Percentiles rank a stretch among this genome's conserved stretches.
phyloP scores from a whole-genome alignment of 2,797 vertebrate genomes.

The Helarctos malayanus region DNA sequence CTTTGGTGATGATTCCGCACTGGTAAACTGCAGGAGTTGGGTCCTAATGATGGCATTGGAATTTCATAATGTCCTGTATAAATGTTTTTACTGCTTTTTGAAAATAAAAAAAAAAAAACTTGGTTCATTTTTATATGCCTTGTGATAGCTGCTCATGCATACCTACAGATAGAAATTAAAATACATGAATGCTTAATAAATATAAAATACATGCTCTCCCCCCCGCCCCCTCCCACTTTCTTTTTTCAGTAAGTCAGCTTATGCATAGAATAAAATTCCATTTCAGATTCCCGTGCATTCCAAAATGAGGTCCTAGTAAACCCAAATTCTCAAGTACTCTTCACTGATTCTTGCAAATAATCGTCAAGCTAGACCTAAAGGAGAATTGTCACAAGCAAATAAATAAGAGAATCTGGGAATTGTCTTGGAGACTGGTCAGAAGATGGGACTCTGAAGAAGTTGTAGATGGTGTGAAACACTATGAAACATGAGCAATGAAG shows the following conservation, averaged over 20 bases:
- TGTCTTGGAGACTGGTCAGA: not conserved
- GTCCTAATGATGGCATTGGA: conserved; percentile 78
- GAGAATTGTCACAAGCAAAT: not conserved
- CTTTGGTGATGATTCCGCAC: not conserved
- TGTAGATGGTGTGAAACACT: not conserved
- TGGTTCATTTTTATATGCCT: conserved; percentile 69
- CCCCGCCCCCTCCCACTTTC: not conserved
- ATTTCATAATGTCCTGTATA: conserved; percentile 72
- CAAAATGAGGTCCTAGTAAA: conserved; percentile 18
- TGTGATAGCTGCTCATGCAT: conserved; percentile 69
- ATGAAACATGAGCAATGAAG: not conserved
- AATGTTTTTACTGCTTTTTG: conserved; percentile 79
- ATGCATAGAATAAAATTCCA: conserved; percentile 26
- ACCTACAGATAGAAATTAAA: conserved; percentile 50
- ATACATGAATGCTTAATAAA: conserved; percentile 68
- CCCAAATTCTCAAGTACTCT: conserved; percentile 36
- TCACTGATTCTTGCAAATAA: conserved; percentile 30
- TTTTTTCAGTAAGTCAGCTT: not conserved
- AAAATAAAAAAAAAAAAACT: conserved; percentile 59
- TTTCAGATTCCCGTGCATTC: conserved; percentile 42
- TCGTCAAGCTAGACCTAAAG: not conserved
- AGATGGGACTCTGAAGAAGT: not conserved
- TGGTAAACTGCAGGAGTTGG: not conserved
- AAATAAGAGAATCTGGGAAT: conserved; percentile 23
- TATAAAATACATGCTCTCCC: conserved; percentile 10